Conservation (phyloP, 2,797 vertebrate genomes). For the Cuculus canorus region DNA sequence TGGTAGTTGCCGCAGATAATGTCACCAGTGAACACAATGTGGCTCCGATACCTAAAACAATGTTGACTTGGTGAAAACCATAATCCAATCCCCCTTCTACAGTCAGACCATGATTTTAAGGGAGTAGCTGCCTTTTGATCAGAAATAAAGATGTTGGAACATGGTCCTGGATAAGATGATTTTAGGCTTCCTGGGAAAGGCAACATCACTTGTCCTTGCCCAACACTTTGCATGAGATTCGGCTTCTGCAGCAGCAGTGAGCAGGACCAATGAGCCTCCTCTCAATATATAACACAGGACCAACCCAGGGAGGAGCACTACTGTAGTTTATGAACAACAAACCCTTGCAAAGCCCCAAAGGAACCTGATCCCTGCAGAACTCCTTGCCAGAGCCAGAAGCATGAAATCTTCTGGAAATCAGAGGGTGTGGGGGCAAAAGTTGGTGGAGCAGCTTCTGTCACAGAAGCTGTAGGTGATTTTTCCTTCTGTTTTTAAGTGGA, state of each 20-base stretch:
- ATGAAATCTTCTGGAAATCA: background rate
- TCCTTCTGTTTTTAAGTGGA: background rate
- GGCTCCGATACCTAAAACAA: background rate
- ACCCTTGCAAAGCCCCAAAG: background rate
- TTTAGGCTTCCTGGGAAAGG: background rate
- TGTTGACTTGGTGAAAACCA: background rate
- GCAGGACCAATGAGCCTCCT: accelerated
- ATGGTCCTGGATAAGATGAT: background rate
- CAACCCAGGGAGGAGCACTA: background rate
- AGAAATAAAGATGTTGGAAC: background rate
- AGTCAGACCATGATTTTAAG: background rate
- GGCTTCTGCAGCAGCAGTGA: background rate
- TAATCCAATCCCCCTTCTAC: background rate
- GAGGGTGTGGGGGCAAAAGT: background rate
- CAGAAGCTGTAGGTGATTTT: background rate
- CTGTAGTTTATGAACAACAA: background rate
- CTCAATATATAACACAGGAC: no score
- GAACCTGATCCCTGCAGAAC: background rate
- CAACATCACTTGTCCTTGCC: background rate
- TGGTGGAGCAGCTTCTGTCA: background rate
- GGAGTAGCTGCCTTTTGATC: accelerated
- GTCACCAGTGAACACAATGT: accelerated
- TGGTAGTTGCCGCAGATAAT: background rate
- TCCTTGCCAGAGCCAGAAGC: background rate
- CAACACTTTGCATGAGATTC: background rate